A percentile compares a stretch with the other conserved stretches of the same genome.
phyloP scores from a whole-genome alignment of 2,888 invertebrate species.

The Apocheima hispidaria region DNA sequence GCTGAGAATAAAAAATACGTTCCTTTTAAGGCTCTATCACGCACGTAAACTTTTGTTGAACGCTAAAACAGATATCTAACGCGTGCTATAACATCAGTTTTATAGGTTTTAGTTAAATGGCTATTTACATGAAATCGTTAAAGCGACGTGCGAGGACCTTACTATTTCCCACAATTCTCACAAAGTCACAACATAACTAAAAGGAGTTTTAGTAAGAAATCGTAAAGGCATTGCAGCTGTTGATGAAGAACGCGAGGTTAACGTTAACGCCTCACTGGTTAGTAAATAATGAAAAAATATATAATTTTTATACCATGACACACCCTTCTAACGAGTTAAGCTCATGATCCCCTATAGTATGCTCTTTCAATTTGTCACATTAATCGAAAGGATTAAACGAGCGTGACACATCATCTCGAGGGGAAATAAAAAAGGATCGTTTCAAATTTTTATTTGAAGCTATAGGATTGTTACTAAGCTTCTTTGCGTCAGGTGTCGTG shows the following conservation, averaged over 20 bases:
- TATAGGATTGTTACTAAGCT: constrained; percentile 30
- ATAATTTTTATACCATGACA: constrained; percentile 25
- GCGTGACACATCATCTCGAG: constrained; percentile 45
- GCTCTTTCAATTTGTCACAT: constrained; percentile 46
- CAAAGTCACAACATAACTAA: constrained; percentile 46
- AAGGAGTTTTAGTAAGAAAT: constrained; percentile 47
- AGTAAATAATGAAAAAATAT: constrained; percentile 22
- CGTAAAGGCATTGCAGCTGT: constrained; percentile 39
- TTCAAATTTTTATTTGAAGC: constrained; percentile 36
- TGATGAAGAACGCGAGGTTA: background rate
- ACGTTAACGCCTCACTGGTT: background rate
- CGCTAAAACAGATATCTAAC: constrained; percentile 4
- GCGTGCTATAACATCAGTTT: constrained; percentile 36
- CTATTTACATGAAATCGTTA: constrained; percentile 54
- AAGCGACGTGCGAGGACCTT: constrained; percentile 32
- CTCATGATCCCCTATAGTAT: constrained; percentile 40
- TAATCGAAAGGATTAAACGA: constrained; percentile 47
- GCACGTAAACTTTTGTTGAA: constrained; percentile 11
- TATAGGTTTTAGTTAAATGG: constrained; percentile 48
- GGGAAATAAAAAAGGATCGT: constrained; percentile 45
- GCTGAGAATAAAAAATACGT: constrained; percentile 9
- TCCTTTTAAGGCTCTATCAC: constrained; percentile 3
- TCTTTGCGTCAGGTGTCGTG: constrained; percentile 41
- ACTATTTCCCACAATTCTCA: constrained; percentile 49
- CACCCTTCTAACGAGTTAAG: constrained; percentile 33